These are phyloP conservation scores for Dermochelys coriacea DNA, from an alignment of 2,797 vertebrate genomes.

Conservation along the genomic window DNA sequence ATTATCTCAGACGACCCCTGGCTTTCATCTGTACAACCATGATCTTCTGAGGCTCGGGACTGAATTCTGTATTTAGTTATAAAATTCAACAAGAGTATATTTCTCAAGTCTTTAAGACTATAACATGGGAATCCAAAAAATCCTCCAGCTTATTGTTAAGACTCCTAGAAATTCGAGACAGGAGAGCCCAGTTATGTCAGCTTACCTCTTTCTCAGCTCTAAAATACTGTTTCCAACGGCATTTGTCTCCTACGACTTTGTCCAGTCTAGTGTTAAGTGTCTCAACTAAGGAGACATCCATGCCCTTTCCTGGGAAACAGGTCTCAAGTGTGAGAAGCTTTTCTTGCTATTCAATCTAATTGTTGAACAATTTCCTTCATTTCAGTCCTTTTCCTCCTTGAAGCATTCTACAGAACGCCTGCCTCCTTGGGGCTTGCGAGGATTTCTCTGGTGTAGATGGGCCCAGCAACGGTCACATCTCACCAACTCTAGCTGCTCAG, in stretches of 20 bases:
- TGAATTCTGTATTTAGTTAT: background rate
- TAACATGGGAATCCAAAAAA: background rate
- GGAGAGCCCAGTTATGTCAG: background rate
- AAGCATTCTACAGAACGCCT: background rate
- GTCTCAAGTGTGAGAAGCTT: background rate
- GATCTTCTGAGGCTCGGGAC: background rate
- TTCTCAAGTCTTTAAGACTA: background rate
- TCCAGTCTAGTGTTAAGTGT: background rate
- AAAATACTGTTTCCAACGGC: background rate
- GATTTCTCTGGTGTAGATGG: background rate
- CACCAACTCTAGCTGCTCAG: background rate
- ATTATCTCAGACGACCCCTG: background rate
- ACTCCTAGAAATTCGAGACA: background rate
- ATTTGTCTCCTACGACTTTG: background rate
- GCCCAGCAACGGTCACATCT: background rate
- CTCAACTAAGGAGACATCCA: background rate
- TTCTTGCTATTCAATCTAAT: background rate
- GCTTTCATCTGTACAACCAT: background rate
- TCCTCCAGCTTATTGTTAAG: background rate
- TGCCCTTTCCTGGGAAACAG: background rate
- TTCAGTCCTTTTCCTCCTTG: background rate
- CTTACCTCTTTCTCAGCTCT: background rate
- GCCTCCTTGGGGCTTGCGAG: background rate
- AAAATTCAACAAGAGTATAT: background rate
- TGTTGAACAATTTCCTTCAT: background rate